Base-by-base conservation (phyloP, 2,797 vertebrate species). In the Epinephelus malabaricus region DNA sequence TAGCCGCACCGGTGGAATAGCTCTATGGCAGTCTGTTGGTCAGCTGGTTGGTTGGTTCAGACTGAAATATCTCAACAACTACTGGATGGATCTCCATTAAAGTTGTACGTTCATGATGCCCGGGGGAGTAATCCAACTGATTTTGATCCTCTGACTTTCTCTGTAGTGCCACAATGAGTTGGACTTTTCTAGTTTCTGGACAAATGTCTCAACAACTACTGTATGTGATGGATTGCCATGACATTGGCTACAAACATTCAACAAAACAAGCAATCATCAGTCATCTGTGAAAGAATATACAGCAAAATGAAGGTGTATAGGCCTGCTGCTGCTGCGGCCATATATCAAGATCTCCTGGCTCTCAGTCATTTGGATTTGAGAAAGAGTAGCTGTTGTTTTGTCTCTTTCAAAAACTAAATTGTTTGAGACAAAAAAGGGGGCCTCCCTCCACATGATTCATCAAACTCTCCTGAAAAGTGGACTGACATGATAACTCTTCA, bases 401-500 rank as follows among this genome's bases (percentile, higher is more conserved):
- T 86, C 64, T 77, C 66, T 80, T 78, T 77, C 18, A 75, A 78
- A 81, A 25, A 76, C 40, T 1, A 2, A 72, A 73, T 47, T 82
- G 63, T 82, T 64, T 73, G 65, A 85, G 69, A 84, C 56, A 82
- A 73, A 73, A 83, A 40, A 27, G 14, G 27, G 40, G 63, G 38
- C 49, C 69, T 81, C 34, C 69, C 61, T 51, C 50, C 50, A 9
- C 53, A 70, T 61, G 51, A 89, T 89, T 88, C 53, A 82, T 90
- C 88, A 85, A 79, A 88, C 84, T 71, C 75, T 34, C 27, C 58
- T 68, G 69, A 83, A 81, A 80, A 84, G 75, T 81, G 82, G 46
- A 63, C 72, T 76, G 83, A 83, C 78, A 67, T 71, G 72, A 78
- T 84, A 81, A 79, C 75, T 83, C 77, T 63, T 78, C 86, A 83